Percentiles rank a stretch among this genome's conserved stretches.
Conservation (phyloP, 2,113 vertebrate species). For the Platysteira castanea region DNA sequence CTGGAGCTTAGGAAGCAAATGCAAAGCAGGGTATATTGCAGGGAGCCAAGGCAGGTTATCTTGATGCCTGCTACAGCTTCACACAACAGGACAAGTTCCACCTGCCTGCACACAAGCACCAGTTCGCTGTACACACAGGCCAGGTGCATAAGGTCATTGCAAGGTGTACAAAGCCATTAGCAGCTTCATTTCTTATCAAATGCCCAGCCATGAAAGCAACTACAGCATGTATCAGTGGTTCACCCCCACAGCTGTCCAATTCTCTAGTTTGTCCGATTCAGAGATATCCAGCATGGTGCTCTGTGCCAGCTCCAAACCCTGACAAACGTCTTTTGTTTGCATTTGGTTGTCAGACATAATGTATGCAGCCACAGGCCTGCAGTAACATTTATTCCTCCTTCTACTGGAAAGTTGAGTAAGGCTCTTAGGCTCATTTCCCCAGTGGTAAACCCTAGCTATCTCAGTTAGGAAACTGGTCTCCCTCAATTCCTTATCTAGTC, state of each 20-base stretch:
- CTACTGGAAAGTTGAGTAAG: background rate
- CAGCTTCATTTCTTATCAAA: background rate
- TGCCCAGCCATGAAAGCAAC: background rate
- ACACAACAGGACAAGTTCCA: background rate
- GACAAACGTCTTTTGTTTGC: background rate
- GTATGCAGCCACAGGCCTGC: background rate
- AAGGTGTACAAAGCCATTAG: background rate
- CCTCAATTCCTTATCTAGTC: conserved; percentile 30
- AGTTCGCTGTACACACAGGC: background rate
- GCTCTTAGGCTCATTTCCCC: conserved; percentile 15
- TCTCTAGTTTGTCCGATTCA: background rate
- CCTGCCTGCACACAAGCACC: background rate
- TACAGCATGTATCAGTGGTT: background rate
- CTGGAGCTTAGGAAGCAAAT: background rate
- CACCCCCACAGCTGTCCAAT: background rate
- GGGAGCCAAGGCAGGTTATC: rapidly evolving
- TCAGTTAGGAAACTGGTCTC: background rate
- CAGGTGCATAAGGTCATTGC: background rate
- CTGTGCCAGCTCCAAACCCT: background rate
- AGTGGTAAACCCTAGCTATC: background rate
- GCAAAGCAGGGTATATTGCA: background rate
- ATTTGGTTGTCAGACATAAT: background rate
- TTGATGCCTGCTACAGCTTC: background rate
- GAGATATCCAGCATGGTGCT: background rate
- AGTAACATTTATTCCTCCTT: conserved; percentile 3